Evolutionary conservation across 2,888 invertebrate genomes (phyloP).

Genomic region (Drosophila rubida): DNA sequence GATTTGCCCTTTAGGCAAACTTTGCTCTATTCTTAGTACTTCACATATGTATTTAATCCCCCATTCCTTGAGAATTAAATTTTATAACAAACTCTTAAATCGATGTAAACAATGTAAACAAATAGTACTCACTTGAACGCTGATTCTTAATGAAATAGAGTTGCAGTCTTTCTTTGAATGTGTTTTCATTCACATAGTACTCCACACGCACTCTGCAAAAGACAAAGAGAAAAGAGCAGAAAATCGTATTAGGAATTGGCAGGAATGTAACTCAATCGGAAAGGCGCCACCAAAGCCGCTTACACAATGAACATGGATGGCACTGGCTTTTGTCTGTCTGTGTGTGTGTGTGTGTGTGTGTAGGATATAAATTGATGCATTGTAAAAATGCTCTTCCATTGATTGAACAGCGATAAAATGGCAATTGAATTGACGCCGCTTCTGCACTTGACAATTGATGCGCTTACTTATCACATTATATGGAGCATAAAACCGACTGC

Average conservation of each 20-base stretch:
- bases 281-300: conserved; percentile 34
- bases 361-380: conserved; percentile 31
- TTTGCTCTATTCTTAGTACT: too few relatives aligned
- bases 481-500: conserved; percentile 26
- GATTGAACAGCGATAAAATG: conserved; percentile 36
- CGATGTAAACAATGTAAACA: too few relatives aligned
- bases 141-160: conserved; percentile 99
- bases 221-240: conserved; percentile 13
- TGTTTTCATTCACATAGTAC: conserved; percentile 99
- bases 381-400: conserved; percentile 29
- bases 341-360: too few relatives aligned
- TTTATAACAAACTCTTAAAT: too few relatives aligned
- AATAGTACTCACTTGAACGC: conserved; percentile 97
- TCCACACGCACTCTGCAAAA: conserved; percentile 98
- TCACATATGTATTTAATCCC: too few relatives aligned
- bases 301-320: conserved; percentile 21
- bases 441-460: conserved; percentile 70
- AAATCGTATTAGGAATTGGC: not conserved
- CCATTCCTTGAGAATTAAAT: too few relatives aligned
- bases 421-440: conserved; percentile 43
- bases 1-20: too few relatives aligned
- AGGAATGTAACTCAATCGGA: conserved; percentile 15
- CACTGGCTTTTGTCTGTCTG: conserved; percentile 19
- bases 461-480: conserved; percentile 73
- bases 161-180: conserved; percentile 99